Percentiles rank a stretch among this genome's conserved stretches.
Evolutionary conservation across 2,888 invertebrate genomes (phyloP).

Genomic region (Aelia acuminata): DNA sequence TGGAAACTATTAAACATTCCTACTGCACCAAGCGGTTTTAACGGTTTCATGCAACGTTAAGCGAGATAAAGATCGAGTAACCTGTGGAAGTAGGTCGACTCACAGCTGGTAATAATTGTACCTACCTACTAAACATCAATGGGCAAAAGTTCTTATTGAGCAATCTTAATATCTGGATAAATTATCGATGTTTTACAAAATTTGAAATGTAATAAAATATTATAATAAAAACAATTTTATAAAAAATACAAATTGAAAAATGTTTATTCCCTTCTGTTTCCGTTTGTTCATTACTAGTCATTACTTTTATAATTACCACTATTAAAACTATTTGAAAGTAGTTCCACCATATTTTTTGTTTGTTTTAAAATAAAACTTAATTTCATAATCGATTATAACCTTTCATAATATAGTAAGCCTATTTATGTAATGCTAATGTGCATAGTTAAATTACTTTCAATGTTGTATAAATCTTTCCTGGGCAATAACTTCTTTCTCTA

Average conservation of each 20-base stretch:
- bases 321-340: background rate
- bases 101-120: background rate
- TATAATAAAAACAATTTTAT: too few species aligned
- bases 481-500: background rate
- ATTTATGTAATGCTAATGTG: background rate
- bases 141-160: background rate
- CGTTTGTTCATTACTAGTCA: background rate
- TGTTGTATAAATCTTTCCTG: background rate
- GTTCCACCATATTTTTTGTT: background rate
- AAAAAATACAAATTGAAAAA: too few species aligned
- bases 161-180: background rate
- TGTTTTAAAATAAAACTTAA: background rate
- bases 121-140: background rate
- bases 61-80: constrained; percentile 12
- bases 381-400: background rate
- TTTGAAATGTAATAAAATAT: too few species aligned
- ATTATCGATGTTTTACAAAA: too few species aligned
- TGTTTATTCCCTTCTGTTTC: too few species aligned
- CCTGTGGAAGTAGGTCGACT: background rate
- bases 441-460: background rate
- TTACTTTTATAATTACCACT: background rate
- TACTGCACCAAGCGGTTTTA: background rate
- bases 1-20: background rate
- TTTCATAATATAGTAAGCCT: background rate
- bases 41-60: constrained; percentile 16